phyloP scores from a whole-genome alignment of 2,797 vertebrate species.

The Enoplosus armatus region DNA sequence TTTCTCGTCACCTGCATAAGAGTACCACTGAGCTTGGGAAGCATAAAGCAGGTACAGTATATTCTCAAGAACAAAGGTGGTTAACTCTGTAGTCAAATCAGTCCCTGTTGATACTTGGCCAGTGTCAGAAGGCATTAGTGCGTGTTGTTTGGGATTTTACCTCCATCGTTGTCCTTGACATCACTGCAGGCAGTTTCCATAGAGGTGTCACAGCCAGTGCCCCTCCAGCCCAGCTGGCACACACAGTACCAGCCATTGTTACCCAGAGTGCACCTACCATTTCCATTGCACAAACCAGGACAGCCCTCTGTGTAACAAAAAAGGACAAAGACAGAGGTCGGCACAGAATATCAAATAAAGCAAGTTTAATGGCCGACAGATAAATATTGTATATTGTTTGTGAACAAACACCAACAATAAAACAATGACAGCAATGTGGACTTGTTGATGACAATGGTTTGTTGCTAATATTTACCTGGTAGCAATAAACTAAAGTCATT shows the following conservation, averaged over 20 bases:
- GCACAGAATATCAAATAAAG: slow-evolving; percentile 41
- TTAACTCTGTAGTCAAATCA: slow-evolving; percentile 55
- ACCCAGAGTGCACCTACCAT: slow-evolving; percentile 98
- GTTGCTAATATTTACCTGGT: slow-evolving; percentile 18
- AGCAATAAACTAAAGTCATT: slow-evolving; percentile 32
- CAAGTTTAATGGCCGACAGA: neutral
- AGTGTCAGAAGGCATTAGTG: slow-evolving; percentile 49
- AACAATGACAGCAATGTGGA: slow-evolving; percentile 15
- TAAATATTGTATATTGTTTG: neutral
- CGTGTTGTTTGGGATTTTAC: slow-evolving; percentile 83
- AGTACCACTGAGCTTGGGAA: slow-evolving; percentile 37
- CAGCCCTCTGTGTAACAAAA: slow-evolving; percentile 93
- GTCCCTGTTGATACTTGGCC: slow-evolving; percentile 42
- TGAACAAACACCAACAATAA: slow-evolving; percentile 17
- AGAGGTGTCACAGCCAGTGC: slow-evolving; percentile 95
- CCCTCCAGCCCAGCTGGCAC: slow-evolving; percentile 99
- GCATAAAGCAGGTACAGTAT: slow-evolving; percentile 22
- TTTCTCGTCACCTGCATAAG: slow-evolving; percentile 40
- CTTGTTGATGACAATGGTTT: slow-evolving; percentile 28
- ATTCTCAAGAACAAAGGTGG: slow-evolving; percentile 27
- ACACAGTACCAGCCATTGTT: slow-evolving; percentile 98
- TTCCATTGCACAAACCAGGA: slow-evolving; percentile 97
- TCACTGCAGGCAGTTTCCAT: slow-evolving; percentile 98
- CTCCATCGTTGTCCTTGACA: slow-evolving; percentile 98
- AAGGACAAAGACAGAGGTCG: slow-evolving; percentile 68